Conservation (phyloP, 2,797 vertebrate genomes). For the Podarcis lilfordi region DNA sequence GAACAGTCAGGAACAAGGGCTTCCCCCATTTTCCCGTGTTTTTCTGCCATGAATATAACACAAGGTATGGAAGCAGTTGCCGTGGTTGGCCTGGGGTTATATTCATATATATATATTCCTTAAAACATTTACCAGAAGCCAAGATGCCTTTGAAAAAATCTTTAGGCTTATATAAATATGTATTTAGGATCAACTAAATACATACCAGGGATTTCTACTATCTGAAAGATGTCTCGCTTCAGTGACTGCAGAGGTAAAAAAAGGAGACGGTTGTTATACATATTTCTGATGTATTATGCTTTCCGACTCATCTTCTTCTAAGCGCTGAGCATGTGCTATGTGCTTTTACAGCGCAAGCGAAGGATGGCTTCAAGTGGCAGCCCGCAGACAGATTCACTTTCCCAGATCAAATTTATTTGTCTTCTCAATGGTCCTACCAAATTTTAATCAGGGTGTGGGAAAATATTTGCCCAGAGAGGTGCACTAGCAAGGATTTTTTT, state of each 20-base stretch:
- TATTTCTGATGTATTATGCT: slow-evolving; percentile 25
- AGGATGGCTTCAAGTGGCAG: background rate
- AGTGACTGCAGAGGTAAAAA: slow-evolving; percentile 31
- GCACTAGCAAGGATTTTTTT: background rate
- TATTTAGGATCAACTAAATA: slow-evolving; percentile 57
- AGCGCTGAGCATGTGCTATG: too few relatives aligned
- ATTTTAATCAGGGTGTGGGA: background rate
- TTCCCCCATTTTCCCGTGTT: background rate
- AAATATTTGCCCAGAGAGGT: background rate
- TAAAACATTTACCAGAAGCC: slow-evolving; percentile 49
- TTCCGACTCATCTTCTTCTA: background rate
- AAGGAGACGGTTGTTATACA: slow-evolving; percentile 6
- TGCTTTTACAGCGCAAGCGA: too few relatives aligned
- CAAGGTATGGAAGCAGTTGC: background rate
- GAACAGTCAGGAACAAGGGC: slow-evolving; percentile 23
- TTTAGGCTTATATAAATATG: slow-evolving; percentile 53
- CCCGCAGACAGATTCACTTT: background rate
- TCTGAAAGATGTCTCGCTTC: slow-evolving; percentile 55
- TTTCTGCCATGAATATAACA: background rate
- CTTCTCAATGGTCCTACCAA: background rate
- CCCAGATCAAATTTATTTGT: background rate
- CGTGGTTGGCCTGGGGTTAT: background rate
- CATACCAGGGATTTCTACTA: slow-evolving; percentile 42
- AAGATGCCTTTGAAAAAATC: slow-evolving; percentile 50
- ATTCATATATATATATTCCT: slow-evolving; percentile 25